A percentile compares a stretch with the other conserved stretches of the same genome.
phyloP scores from a whole-genome alignment of 2,113 vertebrate genomes.

The Prunella himalayana region DNA sequence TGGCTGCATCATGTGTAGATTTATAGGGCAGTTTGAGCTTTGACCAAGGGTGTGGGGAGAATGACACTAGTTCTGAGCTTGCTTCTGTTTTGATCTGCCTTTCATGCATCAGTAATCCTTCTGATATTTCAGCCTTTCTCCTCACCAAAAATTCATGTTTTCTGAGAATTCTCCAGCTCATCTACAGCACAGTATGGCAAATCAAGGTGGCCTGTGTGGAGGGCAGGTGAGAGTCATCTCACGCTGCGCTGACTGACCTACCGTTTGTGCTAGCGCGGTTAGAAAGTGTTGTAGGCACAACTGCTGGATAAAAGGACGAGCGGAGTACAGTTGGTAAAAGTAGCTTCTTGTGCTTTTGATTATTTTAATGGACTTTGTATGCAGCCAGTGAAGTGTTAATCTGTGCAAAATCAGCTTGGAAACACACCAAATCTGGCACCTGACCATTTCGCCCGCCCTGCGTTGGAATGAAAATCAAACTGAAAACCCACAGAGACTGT shows the following conservation, averaged over 20 bases:
- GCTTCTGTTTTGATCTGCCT: not conserved
- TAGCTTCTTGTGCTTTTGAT: not conserved
- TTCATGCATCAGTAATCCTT: not conserved
- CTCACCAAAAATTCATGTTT: not conserved
- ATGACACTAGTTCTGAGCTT: not conserved
- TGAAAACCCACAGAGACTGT: not conserved
- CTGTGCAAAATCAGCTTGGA: not conserved
- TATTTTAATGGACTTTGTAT: not conserved
- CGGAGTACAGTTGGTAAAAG: not conserved
- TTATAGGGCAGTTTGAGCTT: not conserved
- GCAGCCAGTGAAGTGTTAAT: not conserved
- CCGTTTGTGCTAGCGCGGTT: rapidly evolving
- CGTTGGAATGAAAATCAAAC: not conserved
- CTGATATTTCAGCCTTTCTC: not conserved
- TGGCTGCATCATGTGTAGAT: rapidly evolving
- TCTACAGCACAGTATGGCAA: not conserved
- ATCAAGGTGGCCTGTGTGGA: not conserved
- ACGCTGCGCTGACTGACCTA: not conserved
- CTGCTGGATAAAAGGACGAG: not conserved
- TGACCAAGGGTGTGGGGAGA: rapidly evolving
- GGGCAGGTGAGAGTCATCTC: not conserved
- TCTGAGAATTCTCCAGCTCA: not conserved
- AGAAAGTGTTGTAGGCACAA: not conserved
- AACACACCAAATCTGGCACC: not conserved
- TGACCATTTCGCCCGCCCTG: not conserved